These are phyloP conservation scores for Drosophila tropicalis DNA, from an alignment of 1,140 invertebrate species.

Conservation along the genomic window DNA sequence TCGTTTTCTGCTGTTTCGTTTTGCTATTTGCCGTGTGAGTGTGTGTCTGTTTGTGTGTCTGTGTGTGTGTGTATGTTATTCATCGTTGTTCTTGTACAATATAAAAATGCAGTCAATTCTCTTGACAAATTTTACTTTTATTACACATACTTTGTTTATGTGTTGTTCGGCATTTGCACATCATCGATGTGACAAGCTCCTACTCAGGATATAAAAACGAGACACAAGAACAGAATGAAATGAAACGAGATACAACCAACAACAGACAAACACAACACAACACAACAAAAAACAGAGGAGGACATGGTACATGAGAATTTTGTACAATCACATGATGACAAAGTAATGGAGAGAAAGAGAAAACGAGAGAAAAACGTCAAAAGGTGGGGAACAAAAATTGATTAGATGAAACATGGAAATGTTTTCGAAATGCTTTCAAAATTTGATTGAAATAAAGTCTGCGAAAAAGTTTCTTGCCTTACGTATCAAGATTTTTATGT, in stretches of 20 bases:
- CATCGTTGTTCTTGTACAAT: slow-evolving; percentile 19
- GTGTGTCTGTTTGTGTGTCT: background rate
- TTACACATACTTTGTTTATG: slow-evolving; percentile 56
- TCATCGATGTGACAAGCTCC: slow-evolving; percentile 8
- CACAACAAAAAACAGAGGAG: slow-evolving; percentile 25
- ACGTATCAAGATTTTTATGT: background rate
- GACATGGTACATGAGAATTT: slow-evolving; percentile 9
- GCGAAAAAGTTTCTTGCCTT: background rate
- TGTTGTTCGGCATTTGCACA: slow-evolving; percentile 60
- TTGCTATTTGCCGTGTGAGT: background rate
- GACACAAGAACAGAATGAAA: slow-evolving; percentile 17
- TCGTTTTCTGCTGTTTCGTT: slow-evolving; percentile 3
- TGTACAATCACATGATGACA: slow-evolving; percentile 8
- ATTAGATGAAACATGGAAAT: slow-evolving; percentile 47
- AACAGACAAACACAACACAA: too few species aligned
- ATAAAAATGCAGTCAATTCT: slow-evolving; percentile 71
- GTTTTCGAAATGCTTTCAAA: slow-evolving; percentile 17
- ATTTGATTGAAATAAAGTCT: slow-evolving; percentile 11
- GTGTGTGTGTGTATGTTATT: background rate
- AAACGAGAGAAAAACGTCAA: too few species aligned
- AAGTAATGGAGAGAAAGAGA: background rate
- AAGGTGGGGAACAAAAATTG: slow-evolving; percentile 19
- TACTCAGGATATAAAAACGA: slow-evolving; percentile 9
- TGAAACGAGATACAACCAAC: slow-evolving; percentile 12
- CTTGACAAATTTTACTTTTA: slow-evolving; percentile 73